Evolutionary conservation across 2,797 vertebrate species (phyloP).

Genomic region (Macroramphosus scolopax): DNA sequence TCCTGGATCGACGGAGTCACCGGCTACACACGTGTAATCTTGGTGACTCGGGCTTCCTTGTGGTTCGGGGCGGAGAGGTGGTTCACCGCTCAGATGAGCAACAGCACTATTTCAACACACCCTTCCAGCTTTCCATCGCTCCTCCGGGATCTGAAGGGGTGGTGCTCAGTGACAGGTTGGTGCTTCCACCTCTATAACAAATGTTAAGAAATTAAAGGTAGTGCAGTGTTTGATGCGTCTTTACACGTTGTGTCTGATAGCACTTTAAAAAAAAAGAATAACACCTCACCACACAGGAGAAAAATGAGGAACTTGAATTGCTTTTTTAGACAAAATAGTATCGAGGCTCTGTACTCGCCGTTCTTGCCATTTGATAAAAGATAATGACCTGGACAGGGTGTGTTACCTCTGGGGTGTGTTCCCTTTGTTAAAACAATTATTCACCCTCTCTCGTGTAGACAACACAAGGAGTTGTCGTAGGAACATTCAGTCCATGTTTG

Average conservation of each 20-base stretch:
- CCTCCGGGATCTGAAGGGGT: slow-evolving; percentile 93
- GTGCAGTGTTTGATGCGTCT: too few species aligned
- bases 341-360: too few species aligned
- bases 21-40: slow-evolving; percentile 94
- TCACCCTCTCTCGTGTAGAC: neutral
- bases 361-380: too few species aligned
- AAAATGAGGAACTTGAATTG: too few species aligned
- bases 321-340: too few species aligned
- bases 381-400: too few species aligned
- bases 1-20: slow-evolving; percentile 91
- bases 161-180: slow-evolving; percentile 96
- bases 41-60: slow-evolving; percentile 95
- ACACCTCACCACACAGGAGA: too few species aligned
- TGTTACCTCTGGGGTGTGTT: neutral
- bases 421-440: neutral
- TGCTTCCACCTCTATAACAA: neutral
- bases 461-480: too few species aligned
- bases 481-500: slow-evolving; percentile 12
- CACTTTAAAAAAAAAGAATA: too few species aligned
- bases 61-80: slow-evolving; percentile 95
- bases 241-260: too few species aligned
- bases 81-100: slow-evolving; percentile 97
- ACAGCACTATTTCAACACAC: slow-evolving; percentile 91
- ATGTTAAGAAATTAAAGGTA: too few species aligned
- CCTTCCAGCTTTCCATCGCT: slow-evolving; percentile 96